Percentiles rank a stretch among this genome's conserved stretches.
phyloP scores from a whole-genome alignment of 2,113 vertebrate species.

The Menura novaehollandiae region DNA sequence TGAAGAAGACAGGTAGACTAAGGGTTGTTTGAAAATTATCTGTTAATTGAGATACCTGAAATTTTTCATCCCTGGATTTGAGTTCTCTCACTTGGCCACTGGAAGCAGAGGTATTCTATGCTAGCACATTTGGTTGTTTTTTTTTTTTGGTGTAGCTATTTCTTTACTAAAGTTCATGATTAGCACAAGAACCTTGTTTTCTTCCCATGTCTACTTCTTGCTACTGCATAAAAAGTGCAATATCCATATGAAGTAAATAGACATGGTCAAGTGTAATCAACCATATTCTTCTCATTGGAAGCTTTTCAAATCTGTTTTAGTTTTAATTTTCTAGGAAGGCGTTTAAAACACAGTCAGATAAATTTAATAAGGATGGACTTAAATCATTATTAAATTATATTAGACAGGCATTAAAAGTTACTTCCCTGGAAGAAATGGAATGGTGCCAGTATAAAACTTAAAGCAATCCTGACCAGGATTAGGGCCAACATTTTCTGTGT shows the following conservation, averaged over 20 bases:
- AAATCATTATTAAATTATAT: background rate
- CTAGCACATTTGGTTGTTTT: background rate
- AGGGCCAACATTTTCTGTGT: background rate
- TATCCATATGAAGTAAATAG: background rate
- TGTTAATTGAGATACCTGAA: background rate
- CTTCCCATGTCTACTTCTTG: background rate
- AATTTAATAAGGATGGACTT: background rate
- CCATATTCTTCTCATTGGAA: background rate
- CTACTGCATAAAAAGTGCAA: background rate
- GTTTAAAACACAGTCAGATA: background rate
- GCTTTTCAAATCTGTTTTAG: background rate
- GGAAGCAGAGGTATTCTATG: background rate
- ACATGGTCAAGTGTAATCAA: background rate
- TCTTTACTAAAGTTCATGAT: background rate
- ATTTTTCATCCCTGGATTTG: background rate
- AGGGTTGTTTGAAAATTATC: background rate
- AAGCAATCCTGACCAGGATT: background rate
- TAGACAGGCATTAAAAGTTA: background rate
- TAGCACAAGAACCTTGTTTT: background rate
- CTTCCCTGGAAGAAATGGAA: conserved; percentile 6
- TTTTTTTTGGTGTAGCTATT: background rate
- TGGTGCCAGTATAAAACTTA: background rate
- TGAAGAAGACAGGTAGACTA: background rate
- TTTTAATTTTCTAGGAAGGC: background rate
- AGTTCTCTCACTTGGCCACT: background rate